phyloP scores from a whole-genome alignment of 2,888 invertebrate genomes.

The Pseudococcus viburni region DNA sequence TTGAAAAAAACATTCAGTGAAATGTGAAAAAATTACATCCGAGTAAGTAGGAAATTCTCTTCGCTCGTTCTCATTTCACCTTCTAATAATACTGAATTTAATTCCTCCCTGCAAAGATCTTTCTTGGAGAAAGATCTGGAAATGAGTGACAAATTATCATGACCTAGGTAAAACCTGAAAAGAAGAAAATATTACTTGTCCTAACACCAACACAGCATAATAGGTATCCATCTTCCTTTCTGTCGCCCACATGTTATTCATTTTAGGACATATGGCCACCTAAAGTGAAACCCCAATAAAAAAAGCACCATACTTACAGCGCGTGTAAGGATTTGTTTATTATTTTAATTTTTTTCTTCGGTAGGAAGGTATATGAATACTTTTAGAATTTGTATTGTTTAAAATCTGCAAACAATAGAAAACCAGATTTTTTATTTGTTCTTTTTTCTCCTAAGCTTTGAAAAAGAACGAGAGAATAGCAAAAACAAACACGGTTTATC shows the following conservation, averaged over 20 bases:
- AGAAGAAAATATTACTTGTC: not conserved
- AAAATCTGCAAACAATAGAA: not conserved
- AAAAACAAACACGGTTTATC: constrained; percentile 19
- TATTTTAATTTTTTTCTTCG: constrained; percentile 15
- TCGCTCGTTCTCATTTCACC: too few relatives aligned
- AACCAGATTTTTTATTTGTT: not conserved
- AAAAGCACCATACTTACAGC: not conserved
- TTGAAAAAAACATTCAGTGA: too few relatives aligned
- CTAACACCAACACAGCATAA: not conserved
- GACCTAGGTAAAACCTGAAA: not conserved
- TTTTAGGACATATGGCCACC: not conserved
- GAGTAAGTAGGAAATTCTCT: too few relatives aligned
- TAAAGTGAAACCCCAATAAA: not conserved
- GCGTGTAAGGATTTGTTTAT: not conserved
- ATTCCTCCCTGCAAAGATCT: too few relatives aligned
- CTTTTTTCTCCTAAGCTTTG: not conserved
- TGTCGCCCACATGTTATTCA: not conserved
- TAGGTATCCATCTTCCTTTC: not conserved
- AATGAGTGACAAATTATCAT: too few relatives aligned
- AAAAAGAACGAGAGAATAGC: not conserved
- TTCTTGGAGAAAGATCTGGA: too few relatives aligned
- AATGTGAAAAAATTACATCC: too few relatives aligned
- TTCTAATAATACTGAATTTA: too few relatives aligned
- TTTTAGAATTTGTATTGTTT: constrained; percentile 7
- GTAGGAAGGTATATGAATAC: not conserved